These are phyloP conservation scores for Eospalax fontanierii DNA, from an alignment of 2,797 vertebrate species.

Conservation along the genomic window DNA sequence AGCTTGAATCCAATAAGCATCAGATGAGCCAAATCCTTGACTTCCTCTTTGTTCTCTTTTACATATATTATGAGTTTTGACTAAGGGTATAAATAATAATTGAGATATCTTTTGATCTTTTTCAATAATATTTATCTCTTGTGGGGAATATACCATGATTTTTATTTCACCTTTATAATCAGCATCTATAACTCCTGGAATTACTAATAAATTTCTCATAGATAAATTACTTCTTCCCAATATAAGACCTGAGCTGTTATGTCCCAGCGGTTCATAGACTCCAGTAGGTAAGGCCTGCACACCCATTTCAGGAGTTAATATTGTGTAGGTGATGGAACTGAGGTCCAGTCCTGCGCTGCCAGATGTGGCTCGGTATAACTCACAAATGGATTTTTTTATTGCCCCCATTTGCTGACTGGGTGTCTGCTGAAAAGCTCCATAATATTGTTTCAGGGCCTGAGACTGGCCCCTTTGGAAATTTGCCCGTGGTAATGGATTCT, in stretches of 20 bases:
- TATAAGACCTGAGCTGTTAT: neutral
- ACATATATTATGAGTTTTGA: fast-evolving
- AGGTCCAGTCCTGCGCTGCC: neutral
- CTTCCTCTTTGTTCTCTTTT: neutral
- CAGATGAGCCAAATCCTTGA: neutral
- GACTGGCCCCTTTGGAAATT: neutral
- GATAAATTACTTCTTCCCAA: neutral
- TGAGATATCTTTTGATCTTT: neutral
- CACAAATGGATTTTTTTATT: neutral
- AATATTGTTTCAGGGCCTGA: neutral
- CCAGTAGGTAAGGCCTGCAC: neutral
- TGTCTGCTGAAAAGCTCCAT: neutral
- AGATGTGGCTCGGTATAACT: neutral
- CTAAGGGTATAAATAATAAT: neutral
- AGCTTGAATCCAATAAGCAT: neutral
- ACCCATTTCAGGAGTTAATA: neutral
- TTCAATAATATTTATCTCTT: neutral
- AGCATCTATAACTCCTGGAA: neutral
- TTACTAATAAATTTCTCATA: neutral
- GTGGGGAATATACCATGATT: neutral
- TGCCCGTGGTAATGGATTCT: neutral
- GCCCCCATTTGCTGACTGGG: too few relatives aligned
- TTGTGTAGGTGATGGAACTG: neutral
- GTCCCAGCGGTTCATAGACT: neutral
- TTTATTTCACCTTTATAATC: neutral